Percentiles rank a stretch among this genome's conserved stretches.
Evolutionary conservation across 2,888 invertebrate genomes (phyloP).

Genomic region (Melitaea athalia): DNA sequence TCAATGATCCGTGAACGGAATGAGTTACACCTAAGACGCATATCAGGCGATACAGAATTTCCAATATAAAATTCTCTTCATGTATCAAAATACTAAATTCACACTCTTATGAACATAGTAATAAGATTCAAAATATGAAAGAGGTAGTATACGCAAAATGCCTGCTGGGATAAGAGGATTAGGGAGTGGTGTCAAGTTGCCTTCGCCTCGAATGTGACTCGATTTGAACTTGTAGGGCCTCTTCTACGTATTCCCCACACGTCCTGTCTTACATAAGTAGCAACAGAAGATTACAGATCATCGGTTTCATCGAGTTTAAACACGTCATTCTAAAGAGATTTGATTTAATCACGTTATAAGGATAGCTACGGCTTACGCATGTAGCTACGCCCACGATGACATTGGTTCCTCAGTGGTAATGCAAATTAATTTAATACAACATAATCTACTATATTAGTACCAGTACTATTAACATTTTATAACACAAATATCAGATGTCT

Average conservation of each 20-base stretch:
- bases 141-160: slow-evolving; percentile 31
- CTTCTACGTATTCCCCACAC: slow-evolving; percentile 24
- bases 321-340: slow-evolving; percentile 1
- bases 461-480: too few relatives aligned
- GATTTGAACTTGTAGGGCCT: slow-evolving; percentile 36
- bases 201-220: slow-evolving; percentile 33
- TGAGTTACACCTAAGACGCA: slow-evolving; percentile 25
- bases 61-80: slow-evolving; percentile 31
- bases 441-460: too few relatives aligned
- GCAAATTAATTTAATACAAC: too few relatives aligned
- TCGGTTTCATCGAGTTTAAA: slow-evolving; percentile 11
- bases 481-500: too few relatives aligned
- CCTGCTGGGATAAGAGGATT: slow-evolving; percentile 39
- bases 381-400: too few relatives aligned
- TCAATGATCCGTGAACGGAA: slow-evolving; percentile 35
- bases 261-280: slow-evolving; percentile 16
- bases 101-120: slow-evolving; percentile 15
- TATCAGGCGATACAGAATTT: slow-evolving; percentile 35
- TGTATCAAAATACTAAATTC: slow-evolving; percentile 10
- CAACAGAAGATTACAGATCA: slow-evolving; percentile 16
- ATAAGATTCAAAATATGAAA: slow-evolving; percentile 29
- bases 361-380: neutral
- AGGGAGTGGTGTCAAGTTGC: slow-evolving; percentile 38
- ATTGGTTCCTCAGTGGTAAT: too few relatives aligned
- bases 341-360: slow-evolving; percentile 5